Conservation (phyloP, 2,113 vertebrate species). For the Herpailurus yagouaroundi region DNA sequence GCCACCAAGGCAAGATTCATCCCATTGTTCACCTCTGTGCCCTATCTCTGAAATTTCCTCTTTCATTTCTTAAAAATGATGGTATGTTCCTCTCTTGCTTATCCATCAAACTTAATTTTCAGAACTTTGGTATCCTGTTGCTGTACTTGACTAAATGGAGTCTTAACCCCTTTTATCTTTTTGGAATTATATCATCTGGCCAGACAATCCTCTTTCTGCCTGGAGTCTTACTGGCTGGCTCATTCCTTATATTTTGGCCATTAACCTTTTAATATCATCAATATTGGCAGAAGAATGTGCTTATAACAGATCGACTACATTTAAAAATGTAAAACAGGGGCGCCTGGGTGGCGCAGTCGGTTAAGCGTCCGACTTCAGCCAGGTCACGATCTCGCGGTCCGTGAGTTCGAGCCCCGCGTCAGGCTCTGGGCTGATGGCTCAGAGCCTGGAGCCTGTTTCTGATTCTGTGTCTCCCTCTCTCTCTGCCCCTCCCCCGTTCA, state of each 20-base stretch:
- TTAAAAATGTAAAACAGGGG: conserved; percentile 68
- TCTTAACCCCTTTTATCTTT: conserved; percentile 77
- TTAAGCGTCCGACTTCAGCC: too few relatives aligned
- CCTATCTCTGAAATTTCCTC: conserved; percentile 47
- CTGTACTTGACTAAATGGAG: conserved; percentile 77
- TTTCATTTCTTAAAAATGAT: conserved; percentile 61
- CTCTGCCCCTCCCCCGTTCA: too few relatives aligned
- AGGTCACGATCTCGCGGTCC: too few relatives aligned
- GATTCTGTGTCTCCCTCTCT: too few relatives aligned
- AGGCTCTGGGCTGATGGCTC: too few relatives aligned
- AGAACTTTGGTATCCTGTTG: conserved; percentile 56
- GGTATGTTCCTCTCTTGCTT: not conserved
- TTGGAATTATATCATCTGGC: conserved; percentile 78
- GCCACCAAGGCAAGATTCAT: not conserved
- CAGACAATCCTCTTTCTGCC: conserved; percentile 71
- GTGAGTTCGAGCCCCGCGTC: too few relatives aligned
- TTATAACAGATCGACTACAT: conserved; percentile 68
- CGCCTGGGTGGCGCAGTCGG: too few relatives aligned
- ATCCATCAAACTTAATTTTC: conserved; percentile 69
- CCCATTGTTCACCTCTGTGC: conserved; percentile 22
- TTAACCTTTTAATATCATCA: conserved; percentile 75
- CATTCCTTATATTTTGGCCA: conserved; percentile 65
- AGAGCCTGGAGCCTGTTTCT: too few relatives aligned
- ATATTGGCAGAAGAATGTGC: conserved; percentile 73
- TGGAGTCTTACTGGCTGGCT: conserved; percentile 77